Evolutionary conservation across 2,888 invertebrate species (phyloP).

Genomic region (Iselma pallidipennis): DNA sequence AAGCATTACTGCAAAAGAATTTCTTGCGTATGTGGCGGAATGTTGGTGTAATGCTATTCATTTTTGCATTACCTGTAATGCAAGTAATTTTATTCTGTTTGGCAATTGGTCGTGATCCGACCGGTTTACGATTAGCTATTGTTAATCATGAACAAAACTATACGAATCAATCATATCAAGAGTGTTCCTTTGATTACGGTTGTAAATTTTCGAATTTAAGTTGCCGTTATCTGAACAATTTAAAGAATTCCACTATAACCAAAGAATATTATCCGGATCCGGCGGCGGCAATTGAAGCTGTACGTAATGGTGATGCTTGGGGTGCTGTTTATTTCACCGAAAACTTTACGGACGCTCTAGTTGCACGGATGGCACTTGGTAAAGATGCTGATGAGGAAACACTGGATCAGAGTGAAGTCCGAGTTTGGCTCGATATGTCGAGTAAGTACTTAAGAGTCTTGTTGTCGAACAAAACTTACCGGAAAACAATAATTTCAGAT

Average conservation of each 20-base stretch:
- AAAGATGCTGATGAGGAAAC: slow-evolving; percentile 86
- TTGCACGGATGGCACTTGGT: slow-evolving; percentile 78
- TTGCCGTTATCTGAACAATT: slow-evolving; percentile 70
- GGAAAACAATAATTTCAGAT: slow-evolving; percentile 59
- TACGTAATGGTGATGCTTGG: slow-evolving; percentile 80
- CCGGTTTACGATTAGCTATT: slow-evolving; percentile 78
- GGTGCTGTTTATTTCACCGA: slow-evolving; percentile 86
- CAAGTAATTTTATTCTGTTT: slow-evolving; percentile 92
- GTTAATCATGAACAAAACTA: slow-evolving; percentile 67
- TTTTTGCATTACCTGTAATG: slow-evolving; percentile 89
- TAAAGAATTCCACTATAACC: slow-evolving; percentile 72
- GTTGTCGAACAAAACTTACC: slow-evolving; percentile 7
- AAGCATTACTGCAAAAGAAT: slow-evolving; percentile 84
- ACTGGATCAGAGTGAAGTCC: slow-evolving; percentile 81
- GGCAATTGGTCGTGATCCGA: slow-evolving; percentile 88
- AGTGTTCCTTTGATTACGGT: slow-evolving; percentile 61
- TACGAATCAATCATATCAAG: slow-evolving; percentile 35
- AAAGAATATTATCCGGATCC: slow-evolving; percentile 70
- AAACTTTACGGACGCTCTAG: slow-evolving; percentile 86
- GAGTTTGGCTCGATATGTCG: slow-evolving; percentile 92
- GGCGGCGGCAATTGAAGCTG: slow-evolving; percentile 71
- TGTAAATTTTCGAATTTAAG: slow-evolving; percentile 74
- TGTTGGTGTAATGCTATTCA: slow-evolving; percentile 91
- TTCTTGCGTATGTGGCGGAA: slow-evolving; percentile 91
- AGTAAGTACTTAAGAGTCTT: slow-evolving; percentile 59